phyloP scores from a whole-genome alignment of 2,888 invertebrate species.

The Cephus spinipes region DNA sequence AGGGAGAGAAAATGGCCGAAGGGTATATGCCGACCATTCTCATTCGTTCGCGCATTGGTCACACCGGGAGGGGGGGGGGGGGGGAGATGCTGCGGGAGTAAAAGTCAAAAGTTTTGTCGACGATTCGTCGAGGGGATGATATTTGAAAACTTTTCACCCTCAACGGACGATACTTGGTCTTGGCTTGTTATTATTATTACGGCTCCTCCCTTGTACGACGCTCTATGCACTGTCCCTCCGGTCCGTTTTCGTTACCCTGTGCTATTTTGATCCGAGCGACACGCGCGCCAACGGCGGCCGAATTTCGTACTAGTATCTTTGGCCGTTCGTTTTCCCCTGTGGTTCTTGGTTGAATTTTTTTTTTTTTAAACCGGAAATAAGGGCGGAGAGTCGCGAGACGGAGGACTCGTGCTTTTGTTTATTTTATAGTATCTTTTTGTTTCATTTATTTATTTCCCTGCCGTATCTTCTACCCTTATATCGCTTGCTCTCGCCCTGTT shows the following conservation, averaged over 20 bases:
- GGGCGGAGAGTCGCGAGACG: neutral
- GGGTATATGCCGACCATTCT: neutral
- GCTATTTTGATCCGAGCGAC: neutral
- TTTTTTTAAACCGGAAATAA: neutral
- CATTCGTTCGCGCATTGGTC: neutral
- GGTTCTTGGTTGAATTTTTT: neutral
- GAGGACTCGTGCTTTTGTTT: neutral
- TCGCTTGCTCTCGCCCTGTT: neutral
- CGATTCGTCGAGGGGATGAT: neutral
- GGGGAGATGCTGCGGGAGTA: neutral
- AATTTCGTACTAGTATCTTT: neutral
- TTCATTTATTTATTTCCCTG: neutral
- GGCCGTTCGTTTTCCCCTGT: neutral
- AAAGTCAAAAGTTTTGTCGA: neutral
- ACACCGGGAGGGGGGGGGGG: neutral
- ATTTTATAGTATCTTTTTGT: neutral
- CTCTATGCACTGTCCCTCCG: neutral
- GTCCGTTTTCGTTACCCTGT: neutral
- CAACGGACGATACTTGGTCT: neutral
- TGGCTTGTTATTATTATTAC: neutral
- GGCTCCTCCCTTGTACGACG: neutral
- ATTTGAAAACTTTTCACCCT: slow-evolving; percentile 20
- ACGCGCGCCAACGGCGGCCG: neutral
- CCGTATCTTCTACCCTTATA: neutral
- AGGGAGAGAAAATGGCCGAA: neutral